Base-by-base conservation (phyloP, 2,113 vertebrate genomes). In the Hypanus sabinus region DNA sequence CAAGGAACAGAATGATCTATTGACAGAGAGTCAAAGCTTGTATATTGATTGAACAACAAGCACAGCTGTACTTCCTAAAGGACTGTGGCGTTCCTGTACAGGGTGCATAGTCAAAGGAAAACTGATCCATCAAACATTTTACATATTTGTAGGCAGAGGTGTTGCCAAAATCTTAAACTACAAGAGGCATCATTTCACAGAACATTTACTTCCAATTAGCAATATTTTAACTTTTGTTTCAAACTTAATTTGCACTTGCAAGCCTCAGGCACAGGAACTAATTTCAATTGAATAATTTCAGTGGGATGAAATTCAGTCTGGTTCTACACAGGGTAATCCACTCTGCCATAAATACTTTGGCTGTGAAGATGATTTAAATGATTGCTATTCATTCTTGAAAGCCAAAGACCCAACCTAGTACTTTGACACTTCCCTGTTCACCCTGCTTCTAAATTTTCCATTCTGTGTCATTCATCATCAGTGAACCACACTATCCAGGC, bases 141-240 rank as follows among this genome's bases (percentile, higher is more conserved):
- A 9, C 10, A 30, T 0, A 55, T 30, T 30, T 30, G 83, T n/a
- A 12, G 16, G 55, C 10, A 57, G 83, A 87, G 60, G 14, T 11
- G 3, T 10, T 62, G 24, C 0, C 12, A 36, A 92, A 92, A 20
- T 24, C 65, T 92, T 33, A 92, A 68, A 24, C 65, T 71, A 22
- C 3, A 38, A 33, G 36, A 80, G 38, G 38, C 33, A 68, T 92
- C 65, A 68, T 92, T 92, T 92, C 33, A 71, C 62, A 70, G 62
- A 36, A 92, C 90, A 92, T 92, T 92, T 92, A 71, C 33, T 46
- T 92, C 65, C 68, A 92, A 92, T 92, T 92, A 92, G 90, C 33
- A 71, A 70, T 38, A 92, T n/a, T 62, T 87, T 55, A 62, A 60
- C 83, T 87, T 87, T 87, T 87, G 27, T 16, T 70, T 71, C 65